Base-by-base conservation (phyloP, 2,888 invertebrate species). In the Tribolium freemani region DNA sequence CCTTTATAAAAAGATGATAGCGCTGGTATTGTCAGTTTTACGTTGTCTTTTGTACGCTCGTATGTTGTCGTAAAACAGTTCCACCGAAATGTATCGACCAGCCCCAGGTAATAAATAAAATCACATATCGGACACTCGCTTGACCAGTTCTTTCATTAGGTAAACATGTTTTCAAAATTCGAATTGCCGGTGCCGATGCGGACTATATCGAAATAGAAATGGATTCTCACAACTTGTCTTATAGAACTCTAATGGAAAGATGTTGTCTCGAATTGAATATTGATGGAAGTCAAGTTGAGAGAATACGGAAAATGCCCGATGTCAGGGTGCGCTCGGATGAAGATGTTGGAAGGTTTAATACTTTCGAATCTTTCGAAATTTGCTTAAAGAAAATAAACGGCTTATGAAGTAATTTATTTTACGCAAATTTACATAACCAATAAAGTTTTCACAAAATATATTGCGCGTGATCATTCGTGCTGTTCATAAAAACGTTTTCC, bases 401-500 rank as follows among this genome's bases (percentile, higher is more conserved):
- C 69, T 38, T 20, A 26, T 26, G 26, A 86, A 83, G 87, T 8
- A 38, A 63, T 53, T 20, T 53, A 26, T 44, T 51, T 61, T 11
- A 50, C 6, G 16, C 45, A 16, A 21, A 46, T 50, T 20, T 61
- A 50, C 20, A 53, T 67, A 45, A 67, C 10, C 10, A 54, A 51
- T 57, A 63, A 56, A 73, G 10, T 21, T 60, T 78, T 78, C 26
- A 83, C 54, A 85, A 78, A 11, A 76, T 77, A 72, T 83, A 84
- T 71, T 83, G 81, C 31, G 77, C 77, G 69, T 81, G 82, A 68
- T 83, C 69, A 74, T 83, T 82, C 26, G 83, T 71, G 63, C 80
- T 75, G 73, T 81, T 82, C 48, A 81, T 73, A 51, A 83, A 81
- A 6, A 81, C 89, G 61, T 88, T 87, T 75, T 89, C 89, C 5